A percentile compares a stretch with the other conserved stretches of the same genome.
phyloP scores from a whole-genome alignment of 1,140 invertebrate genomes.

The Amphibalanus amphitrite region DNA sequence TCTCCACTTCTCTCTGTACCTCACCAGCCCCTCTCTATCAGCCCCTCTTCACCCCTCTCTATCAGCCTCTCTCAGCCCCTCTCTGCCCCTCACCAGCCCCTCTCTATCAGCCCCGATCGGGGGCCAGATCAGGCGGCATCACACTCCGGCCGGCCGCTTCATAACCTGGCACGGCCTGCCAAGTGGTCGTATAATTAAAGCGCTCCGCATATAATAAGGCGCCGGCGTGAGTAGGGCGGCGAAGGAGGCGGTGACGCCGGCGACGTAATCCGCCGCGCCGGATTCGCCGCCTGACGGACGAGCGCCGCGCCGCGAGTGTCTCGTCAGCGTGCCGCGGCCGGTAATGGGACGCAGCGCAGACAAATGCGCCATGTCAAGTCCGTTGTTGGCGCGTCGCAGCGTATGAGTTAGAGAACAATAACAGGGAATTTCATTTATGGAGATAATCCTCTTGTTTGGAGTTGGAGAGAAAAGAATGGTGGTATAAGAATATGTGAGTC shows the following conservation, averaged over 20 bases:
- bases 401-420: background rate
- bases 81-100: too few species aligned
- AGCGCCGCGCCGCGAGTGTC: background rate
- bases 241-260: too few species aligned
- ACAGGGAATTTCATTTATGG: background rate
- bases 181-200: constrained; percentile 1
- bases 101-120: too few species aligned
- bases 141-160: background rate
- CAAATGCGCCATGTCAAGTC: background rate
- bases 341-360: background rate
- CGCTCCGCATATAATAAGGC: background rate
- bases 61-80: too few species aligned
- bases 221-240: background rate
- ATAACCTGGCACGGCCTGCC: background rate
- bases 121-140: too few species aligned
- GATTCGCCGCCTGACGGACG: background rate
- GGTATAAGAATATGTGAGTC: background rate
- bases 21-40: too few species aligned
- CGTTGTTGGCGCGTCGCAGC: background rate
- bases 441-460: background rate
- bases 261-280: background rate
- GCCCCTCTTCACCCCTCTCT: too few species aligned
- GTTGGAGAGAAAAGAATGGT: background rate
- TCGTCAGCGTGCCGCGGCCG: too few species aligned
- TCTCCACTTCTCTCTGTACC: too few species aligned